Percentiles rank a stretch among this genome's conserved stretches.
Evolutionary conservation across 2,797 vertebrate genomes (phyloP).

Genomic region (Mareca strepera): DNA sequence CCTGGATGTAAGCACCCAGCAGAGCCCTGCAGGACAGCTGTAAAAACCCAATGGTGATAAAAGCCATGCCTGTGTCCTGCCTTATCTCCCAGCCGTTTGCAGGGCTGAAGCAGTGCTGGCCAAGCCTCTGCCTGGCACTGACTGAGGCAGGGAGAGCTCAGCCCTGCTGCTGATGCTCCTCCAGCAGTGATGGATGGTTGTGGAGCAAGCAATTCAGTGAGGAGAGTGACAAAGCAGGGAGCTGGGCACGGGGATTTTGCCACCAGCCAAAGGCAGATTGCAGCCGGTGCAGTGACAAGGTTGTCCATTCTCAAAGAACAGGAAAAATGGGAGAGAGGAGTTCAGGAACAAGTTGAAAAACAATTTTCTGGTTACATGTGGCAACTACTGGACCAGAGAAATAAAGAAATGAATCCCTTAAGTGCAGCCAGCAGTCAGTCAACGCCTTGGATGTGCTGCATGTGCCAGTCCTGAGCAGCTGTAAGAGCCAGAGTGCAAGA

Average conservation of each 20-base stretch:
- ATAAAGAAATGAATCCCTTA: neutral
- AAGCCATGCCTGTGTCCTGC: neutral
- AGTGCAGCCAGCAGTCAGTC: neutral
- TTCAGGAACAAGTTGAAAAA: neutral
- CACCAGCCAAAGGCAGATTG: neutral
- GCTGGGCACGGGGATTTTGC: neutral
- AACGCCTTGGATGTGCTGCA: neutral
- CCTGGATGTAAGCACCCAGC: neutral
- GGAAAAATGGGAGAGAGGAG: neutral
- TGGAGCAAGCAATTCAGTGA: neutral
- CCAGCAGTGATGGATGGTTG: accelerated
- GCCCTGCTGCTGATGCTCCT: neutral
- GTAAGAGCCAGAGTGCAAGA: neutral
- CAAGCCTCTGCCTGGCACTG: neutral
- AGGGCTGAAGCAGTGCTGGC: neutral
- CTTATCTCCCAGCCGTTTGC: neutral
- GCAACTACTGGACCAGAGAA: slow-evolving; percentile 31
- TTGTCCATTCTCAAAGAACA: neutral
- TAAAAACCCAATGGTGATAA: neutral
- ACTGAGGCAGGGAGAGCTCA: neutral
- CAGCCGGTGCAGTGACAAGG: neutral
- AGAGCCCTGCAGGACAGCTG: neutral
- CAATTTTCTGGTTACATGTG: neutral
- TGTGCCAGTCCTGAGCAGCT: neutral
- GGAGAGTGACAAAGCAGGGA: neutral